These are phyloP conservation scores for Eumaeus atala DNA, from an alignment of 1,140 invertebrate species.

Conservation along the genomic window DNA sequence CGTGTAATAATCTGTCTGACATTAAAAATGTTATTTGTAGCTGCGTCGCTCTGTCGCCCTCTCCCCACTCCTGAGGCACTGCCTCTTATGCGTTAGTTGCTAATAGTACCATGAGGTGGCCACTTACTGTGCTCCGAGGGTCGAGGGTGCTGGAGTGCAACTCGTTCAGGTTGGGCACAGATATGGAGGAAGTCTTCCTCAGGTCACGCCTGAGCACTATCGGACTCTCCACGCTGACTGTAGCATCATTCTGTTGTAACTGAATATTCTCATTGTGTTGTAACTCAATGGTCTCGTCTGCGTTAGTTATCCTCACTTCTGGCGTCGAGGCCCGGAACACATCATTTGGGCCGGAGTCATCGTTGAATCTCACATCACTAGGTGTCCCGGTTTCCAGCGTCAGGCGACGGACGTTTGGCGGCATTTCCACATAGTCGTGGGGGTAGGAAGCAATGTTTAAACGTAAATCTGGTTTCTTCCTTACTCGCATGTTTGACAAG, in stretches of 20 bases:
- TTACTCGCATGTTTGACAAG: conserved; percentile 33
- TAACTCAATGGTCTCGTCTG: conserved; percentile 24
- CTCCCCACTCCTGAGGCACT: no score
- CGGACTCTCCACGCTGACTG: conserved; percentile 22
- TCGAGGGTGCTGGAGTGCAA: background rate
- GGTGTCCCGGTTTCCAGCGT: conserved; percentile 31
- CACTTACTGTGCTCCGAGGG: background rate
- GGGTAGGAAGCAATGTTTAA: conserved; percentile 54
- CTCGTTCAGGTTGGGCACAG: conserved; percentile 13
- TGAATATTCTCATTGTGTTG: conserved; percentile 12
- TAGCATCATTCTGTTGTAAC: no score
- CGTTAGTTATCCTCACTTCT: conserved; percentile 38
- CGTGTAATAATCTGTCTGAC: no score
- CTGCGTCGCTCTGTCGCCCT: no score
- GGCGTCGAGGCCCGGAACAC: conserved; percentile 36
- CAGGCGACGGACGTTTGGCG: conserved; percentile 34
- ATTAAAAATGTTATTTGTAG: no score
- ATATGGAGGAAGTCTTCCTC: conserved; percentile 2
- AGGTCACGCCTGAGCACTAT: conserved; percentile 26
- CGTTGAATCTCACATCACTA: conserved; percentile 40
- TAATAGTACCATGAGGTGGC: background rate
- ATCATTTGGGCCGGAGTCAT: conserved; percentile 29
- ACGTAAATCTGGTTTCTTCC: conserved; percentile 56
- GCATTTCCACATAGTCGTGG: conserved; percentile 60
- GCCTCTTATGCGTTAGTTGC: no score